Base-by-base conservation (phyloP, 1,140 invertebrate genomes). In the Lamellibrachia luymesi region DNA sequence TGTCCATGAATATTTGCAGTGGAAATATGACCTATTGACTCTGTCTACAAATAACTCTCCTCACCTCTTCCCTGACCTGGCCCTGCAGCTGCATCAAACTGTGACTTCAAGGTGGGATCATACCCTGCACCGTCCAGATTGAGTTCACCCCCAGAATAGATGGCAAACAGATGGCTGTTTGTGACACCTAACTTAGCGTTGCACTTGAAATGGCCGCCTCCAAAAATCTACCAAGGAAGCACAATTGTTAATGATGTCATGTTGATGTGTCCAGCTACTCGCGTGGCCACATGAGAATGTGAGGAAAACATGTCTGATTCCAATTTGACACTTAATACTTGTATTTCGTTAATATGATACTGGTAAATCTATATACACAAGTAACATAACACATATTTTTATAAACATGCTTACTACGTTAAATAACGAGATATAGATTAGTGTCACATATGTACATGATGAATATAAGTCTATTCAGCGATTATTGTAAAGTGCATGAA, bases 91-190 rank as follows among this genome's bases (percentile, higher is more conserved):
- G 93, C 56, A 38, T 92, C 91, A n/a, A n/a, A 52, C 8, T 38
- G 50, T 50, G 27, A 8, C 25, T 50, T n/a, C 51, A n/a, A 22
- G 91, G 91, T 51, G 27, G 51, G 51, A n/a, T 50, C 51, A 64
- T 94, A 93, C 2, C 95, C 95, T 7, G 93, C 92, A 0, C 94
- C 95, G 94, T 94, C 93, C 52, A 95, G 92, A 93, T 95, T 93
- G 38, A 95, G 91, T 38, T 94, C 93, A 38, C 95, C 95, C 49
- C 95, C 95, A 50, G 95, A 95, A 91, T 95, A 95, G 0, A 95
- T 93, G 51, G 95, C 95, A 52, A 95, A 90, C 90, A 95, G 93
- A 94, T 95, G 95, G n/a, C 94, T 93, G 22, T 94, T 93, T 25
- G 90, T 94, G 49, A 95, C 93, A 38, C 94, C 94, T 0, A 95